Base-by-base conservation (phyloP, 2,888 invertebrate genomes). In the Tridacna crocea region DNA sequence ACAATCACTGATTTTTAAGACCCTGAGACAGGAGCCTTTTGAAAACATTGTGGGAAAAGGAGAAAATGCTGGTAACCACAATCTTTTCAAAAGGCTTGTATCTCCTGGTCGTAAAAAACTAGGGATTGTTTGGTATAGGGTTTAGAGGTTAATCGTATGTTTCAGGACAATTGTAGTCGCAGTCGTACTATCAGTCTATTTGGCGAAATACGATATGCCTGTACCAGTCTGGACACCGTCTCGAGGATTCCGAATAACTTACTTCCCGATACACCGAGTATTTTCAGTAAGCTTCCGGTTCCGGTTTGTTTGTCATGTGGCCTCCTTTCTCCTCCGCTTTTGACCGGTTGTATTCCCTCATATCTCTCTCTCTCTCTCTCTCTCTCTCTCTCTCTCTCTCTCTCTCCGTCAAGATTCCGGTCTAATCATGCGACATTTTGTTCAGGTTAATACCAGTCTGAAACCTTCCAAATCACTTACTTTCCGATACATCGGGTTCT, bases 231-330 rank as follows among this genome's bases (percentile, higher is more conserved):
- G 88, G 88, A 83, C 75, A 11, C 83, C 82, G 10, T 72, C 75
- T 3, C 46, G 47, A 46, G 88, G 88, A 4, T 87, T 87, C 58
- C 75, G 85, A 48, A 85, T 88, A 15, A 73, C 78, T 15, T 76
- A 85, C 76, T 87, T 87, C 27, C 88, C 88, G 0, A 63, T 88
- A 3, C 88, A 88, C 60, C 82, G 82, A 47, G 83, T 87, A 22
- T 87, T 88, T 74, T 77, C 88, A 51, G 88, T 88, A 72, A 81
- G 85, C 19, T 13, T 51, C 19, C 11, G 36, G 36, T 36, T 36
- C 36, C 36, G 36, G 36, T 36, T 63, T 13, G 22, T 63, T 4
- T 63, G 63, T 2, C 3, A 10, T 63, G 12, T 63, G 63, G 36
- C 8, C 36, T 36, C 36, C 36, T 36, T 8, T 4, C 36, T 12